Conservation (phyloP, 2,113 vertebrate species). For the Calidris pugnax region DNA sequence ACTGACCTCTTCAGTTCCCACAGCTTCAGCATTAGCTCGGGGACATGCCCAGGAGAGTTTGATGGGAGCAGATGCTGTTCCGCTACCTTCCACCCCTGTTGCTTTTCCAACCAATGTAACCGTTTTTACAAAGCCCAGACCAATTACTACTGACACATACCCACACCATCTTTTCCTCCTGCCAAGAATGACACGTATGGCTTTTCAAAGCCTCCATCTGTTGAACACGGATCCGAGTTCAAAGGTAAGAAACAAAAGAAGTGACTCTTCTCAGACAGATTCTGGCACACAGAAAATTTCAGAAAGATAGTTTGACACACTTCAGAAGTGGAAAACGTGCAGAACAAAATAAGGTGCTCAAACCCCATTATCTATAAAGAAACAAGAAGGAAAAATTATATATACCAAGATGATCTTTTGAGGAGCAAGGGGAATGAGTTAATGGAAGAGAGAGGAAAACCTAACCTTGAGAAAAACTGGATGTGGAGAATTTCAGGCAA, state of each 20-base stretch:
- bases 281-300: background rate
- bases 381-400: background rate
- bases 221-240: background rate
- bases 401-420: background rate
- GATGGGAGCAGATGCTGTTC: background rate
- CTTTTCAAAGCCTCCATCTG: constrained; percentile 1
- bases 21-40: background rate
- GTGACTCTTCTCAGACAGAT: background rate
- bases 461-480: background rate
- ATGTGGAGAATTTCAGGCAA: background rate
- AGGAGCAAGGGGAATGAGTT: background rate
- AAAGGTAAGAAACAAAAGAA: background rate
- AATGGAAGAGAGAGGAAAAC: background rate
- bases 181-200: constrained; percentile 36
- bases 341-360: background rate
- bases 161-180: constrained; percentile 28
- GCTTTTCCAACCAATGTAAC: background rate
- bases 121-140: background rate
- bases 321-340: background rate
- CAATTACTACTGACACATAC: background rate
- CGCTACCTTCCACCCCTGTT: background rate
- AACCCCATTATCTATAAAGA: background rate
- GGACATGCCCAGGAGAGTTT: background rate
- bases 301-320: background rate
- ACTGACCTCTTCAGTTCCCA: background rate